Conservation (phyloP, 2,113 vertebrate genomes). For the Glaucomys volans region DNA sequence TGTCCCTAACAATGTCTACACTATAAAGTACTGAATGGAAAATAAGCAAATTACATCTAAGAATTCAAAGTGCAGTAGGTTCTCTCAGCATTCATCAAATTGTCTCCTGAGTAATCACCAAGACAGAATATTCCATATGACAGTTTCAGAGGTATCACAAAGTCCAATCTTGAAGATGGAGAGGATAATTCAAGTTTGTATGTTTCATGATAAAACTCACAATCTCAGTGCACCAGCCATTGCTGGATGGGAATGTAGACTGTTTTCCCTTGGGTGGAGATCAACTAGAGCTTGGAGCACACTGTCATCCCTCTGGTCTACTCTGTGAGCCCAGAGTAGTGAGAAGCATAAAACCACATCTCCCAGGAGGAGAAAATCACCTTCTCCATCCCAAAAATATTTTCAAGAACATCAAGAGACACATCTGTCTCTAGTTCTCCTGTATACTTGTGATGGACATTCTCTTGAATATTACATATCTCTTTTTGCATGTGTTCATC, state of each 20-base stretch:
- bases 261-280: not conserved
- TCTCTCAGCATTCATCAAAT: not conserved
- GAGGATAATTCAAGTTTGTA: not conserved
- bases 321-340: not conserved
- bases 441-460: not conserved
- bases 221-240: not conserved
- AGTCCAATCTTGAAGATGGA: not conserved
- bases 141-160: not conserved
- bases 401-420: not conserved
- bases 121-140: not conserved
- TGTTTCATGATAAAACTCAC: not conserved
- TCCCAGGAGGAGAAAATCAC: not conserved
- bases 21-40: not conserved
- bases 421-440: not conserved
- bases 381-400: not conserved
- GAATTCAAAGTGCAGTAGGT: fast-evolving
- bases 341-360: not conserved
- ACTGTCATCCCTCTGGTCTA: fast-evolving
- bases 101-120: not conserved
- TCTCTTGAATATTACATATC: not conserved
- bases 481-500: not conserved
- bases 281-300: not conserved
- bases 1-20: not conserved
- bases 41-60: not conserved
- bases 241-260: not conserved